Evolutionary conservation across 2,797 vertebrate species (phyloP).

Genomic region (Botia kubotai): DNA sequence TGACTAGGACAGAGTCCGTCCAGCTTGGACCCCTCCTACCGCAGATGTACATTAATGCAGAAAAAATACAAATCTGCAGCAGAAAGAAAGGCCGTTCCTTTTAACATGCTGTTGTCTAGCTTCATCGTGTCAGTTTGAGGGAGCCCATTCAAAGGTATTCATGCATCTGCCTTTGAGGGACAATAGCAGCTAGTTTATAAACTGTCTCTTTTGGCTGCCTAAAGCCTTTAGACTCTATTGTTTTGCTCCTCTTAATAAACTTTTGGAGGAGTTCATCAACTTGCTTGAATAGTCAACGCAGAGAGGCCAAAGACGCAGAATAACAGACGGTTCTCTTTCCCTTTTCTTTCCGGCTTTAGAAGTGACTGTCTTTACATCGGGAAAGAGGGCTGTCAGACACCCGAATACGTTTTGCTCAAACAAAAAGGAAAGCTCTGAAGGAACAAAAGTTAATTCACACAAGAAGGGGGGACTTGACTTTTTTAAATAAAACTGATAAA

Average conservation of each 20-base stretch:
- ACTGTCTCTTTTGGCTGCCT: conserved; percentile 89
- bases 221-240: conserved; percentile 86
- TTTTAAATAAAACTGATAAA: conserved; percentile 42
- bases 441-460: conserved; percentile 50
- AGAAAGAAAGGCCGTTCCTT: conserved; percentile 79
- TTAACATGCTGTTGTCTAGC: conserved; percentile 93
- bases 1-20: conserved; percentile 67
- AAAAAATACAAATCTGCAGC: conserved; percentile 78
- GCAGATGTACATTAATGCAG: conserved; percentile 94
- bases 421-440: conserved; percentile 38
- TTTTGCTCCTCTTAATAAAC: conserved; percentile 94
- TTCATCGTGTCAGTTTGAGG: conserved; percentile 95
- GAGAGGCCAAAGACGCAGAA: conserved; percentile 83
- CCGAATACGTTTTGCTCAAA: conserved; percentile 67
- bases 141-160: conserved; percentile 95
- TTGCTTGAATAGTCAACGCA: conserved; percentile 86
- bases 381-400: conserved; percentile 68
- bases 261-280: conserved; percentile 98
- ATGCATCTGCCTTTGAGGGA: conserved; percentile 89
- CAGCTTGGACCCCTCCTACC: conserved; percentile 81
- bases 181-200: conserved; percentile 93
- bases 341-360: conserved; percentile 64
- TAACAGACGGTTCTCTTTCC: conserved; percentile 78
- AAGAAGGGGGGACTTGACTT: conserved; percentile 56
- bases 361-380: conserved; percentile 66